Conservation (phyloP, 2,888 invertebrate species). For the Agrotis exclamationis region DNA sequence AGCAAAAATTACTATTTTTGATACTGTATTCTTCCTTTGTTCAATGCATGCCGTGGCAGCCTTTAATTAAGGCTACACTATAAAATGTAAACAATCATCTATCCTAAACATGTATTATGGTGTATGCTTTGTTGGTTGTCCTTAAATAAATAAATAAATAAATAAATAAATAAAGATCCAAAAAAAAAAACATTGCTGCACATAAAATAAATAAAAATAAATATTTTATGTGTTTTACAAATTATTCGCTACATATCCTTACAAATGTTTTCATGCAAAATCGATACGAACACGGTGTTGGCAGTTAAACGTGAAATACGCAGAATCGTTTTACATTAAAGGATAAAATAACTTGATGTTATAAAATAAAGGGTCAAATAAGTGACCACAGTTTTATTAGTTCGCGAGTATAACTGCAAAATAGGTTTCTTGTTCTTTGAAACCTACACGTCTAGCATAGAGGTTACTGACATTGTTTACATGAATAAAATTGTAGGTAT, state of each 20-base stretch:
- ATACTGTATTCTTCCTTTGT: no score
- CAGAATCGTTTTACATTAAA: conserved; percentile 66
- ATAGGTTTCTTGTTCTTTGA: conserved; percentile 41
- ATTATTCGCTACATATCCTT: conserved; percentile 34
- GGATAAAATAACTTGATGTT: conserved; percentile 52
- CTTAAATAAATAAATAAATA: no score
- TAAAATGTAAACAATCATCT: no score
- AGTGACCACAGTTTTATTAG: conserved; percentile 58
- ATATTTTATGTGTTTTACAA: conserved; percentile 32
- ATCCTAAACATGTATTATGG: no score
- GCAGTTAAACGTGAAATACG: conserved; percentile 62
- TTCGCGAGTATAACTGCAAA: conserved; percentile 24
- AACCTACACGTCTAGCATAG: neutral
- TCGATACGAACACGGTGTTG: conserved; percentile 37
- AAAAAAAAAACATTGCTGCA: neutral
- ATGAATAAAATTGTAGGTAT: neutral
- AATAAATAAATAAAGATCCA: no score
- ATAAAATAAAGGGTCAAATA: conserved; percentile 60
- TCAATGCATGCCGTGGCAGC: no score
- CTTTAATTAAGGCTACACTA: no score
- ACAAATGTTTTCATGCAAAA: conserved; percentile 47
- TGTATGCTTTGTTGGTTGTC: no score
- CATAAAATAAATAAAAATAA: conserved; percentile 14
- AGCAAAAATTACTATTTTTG: no score
- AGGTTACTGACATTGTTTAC: conserved; percentile 3